Evolutionary conservation across 1,140 invertebrate genomes (phyloP), one percentile per base, ranked within the genome.

Genomic region (Bombus vancouverensis): DNA sequence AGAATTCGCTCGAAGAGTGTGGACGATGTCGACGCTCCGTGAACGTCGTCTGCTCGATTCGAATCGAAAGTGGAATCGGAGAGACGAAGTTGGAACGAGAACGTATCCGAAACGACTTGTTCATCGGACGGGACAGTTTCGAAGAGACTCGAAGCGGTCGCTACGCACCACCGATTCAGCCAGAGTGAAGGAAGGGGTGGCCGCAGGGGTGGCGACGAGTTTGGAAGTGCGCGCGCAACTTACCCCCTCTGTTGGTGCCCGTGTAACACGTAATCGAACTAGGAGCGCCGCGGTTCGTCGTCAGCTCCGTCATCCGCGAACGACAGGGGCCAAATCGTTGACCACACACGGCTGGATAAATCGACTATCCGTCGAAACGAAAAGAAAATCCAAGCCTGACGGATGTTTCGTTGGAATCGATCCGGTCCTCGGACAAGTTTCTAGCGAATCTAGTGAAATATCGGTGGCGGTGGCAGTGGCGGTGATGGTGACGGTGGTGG

Each of bases 251-350:
- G 87, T 93, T 28, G 72, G 91, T 81, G 12, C 2, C 10, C 47
- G 68, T 85, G 68, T 85, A 93, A 92, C 92, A 94, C 92, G 93
- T 95, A 95, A 95, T 95, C 94, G 94, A 95, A 95, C 94, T 93
- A 93, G 94, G 94, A 95, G 94, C 94, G 94, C 94, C 94, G 92
- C 91, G 93, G 87, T 93, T 92, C 90, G 92, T 91, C 87, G 91
- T 94, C 90, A 91, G 90, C 87, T 87, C 88, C 88, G 86, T 91
- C 78, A 87, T 92, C 85, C 89, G 88, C 82, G 86, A 83, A 88
- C 87, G 79, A 88, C 83, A 88, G 89, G 47, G 76, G 28, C 87
- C 75, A 80, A 83, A 88, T 85, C 70, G n/a, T 89, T 53, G 77
- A 76, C 66, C 71, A 75, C 77, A 79, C 59, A n/a, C 47, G 37